Conservation (phyloP, 2,797 vertebrate genomes). For the Sebastes baramenuke region DNA sequence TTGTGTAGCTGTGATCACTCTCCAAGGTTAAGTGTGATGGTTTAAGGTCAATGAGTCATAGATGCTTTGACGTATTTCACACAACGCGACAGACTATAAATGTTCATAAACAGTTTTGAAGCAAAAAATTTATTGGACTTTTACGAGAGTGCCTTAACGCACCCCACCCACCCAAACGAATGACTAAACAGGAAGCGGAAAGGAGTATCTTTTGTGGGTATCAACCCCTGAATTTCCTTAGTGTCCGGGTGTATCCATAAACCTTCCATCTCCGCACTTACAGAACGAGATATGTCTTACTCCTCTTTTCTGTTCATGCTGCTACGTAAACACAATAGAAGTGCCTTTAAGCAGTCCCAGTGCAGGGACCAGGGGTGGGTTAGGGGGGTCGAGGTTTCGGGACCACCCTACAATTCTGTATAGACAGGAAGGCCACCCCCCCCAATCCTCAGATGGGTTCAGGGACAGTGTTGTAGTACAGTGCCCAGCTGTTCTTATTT, state of each 20-base stretch:
- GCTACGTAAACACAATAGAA: slow-evolving; percentile 52
- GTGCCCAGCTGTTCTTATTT: slow-evolving; percentile 71
- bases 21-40: slow-evolving; percentile 31
- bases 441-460: slow-evolving; percentile 37
- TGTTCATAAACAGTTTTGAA: slow-evolving; percentile 39
- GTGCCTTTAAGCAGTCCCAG: slow-evolving; percentile 3
- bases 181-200: slow-evolving; percentile 36
- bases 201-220: slow-evolving; percentile 6
- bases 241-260: slow-evolving; percentile 35
- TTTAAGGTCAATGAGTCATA: slow-evolving; percentile 49
- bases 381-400: slow-evolving; percentile 26
- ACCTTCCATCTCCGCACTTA: slow-evolving; percentile 45
- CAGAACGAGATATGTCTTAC: slow-evolving; percentile 34
- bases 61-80: slow-evolving; percentile 22
- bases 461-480: slow-evolving; percentile 61
- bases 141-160: slow-evolving; percentile 8
- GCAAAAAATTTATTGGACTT: not conserved
- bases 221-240: slow-evolving; percentile 27
- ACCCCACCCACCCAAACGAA: not conserved
- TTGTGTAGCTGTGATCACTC: slow-evolving; percentile 32
- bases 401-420: slow-evolving; percentile 64
- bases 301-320: slow-evolving; percentile 7
- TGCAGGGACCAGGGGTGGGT: slow-evolving; percentile 30
- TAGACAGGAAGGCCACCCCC: slow-evolving; percentile 52
- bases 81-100: slow-evolving; percentile 20